Evolutionary conservation across 2,888 invertebrate genomes (phyloP), one percentile per base, ranked within the genome.

Genomic region (Agrotis ipsilon): DNA sequence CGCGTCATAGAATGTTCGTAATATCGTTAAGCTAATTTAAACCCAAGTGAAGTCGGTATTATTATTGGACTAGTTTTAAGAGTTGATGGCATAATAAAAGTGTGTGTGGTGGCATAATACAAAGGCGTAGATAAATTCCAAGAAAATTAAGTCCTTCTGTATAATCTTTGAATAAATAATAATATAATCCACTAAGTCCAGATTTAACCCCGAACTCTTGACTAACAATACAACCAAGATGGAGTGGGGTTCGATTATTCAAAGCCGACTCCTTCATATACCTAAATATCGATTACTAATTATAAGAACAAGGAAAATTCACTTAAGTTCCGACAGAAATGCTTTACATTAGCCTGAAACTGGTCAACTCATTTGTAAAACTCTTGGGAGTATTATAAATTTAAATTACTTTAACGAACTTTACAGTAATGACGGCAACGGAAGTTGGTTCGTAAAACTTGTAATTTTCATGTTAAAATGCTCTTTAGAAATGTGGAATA

Each of bases 361-460:
- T 61, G 81, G 72, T 73, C 83, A 72, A 65, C 59, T 54, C 61
- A 72, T 75, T 74, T 52, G 49, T 46, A 21, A n/a, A 68, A 82
- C 60, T 82, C 60, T 66, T 52, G 43, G 60, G 79, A 79, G 82
- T 72, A 79, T 80, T 80, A 79, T 68, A 74, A 79, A 68, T 75
- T 82, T 67, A 79, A 78, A 80, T 80, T 61, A 82, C 79, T 71
- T 74, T 62, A 55, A 43, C 39, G 18, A 79, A 82, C 48, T 80
- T 71, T 43, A 58, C 45, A 27, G 67, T 69, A 72, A 72, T 69
- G 64, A 81, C 24, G 57, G 57, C 39, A 48, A 68, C 54, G 45
- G 45, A 70, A 63, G 52, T 60, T 65, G 18, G 13, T 62, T 66
- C 43, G 48, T 19, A 49, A 51, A 70, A 55, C 21, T 61, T 61